These are phyloP conservation scores for Nomada fucata DNA, from an alignment of 2,888 invertebrate genomes.

Conservation along the genomic window DNA sequence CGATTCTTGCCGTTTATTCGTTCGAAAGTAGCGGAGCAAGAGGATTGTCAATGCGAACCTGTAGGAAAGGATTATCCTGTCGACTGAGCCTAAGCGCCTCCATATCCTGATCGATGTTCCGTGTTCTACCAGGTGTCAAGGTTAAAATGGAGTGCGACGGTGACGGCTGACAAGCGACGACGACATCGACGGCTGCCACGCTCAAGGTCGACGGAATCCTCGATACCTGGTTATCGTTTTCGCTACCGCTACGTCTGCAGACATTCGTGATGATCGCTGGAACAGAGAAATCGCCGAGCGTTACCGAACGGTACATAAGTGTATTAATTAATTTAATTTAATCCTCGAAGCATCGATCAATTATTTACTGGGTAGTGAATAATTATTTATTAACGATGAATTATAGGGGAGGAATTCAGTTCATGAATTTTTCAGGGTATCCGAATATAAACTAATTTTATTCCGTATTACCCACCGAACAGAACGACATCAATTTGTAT, in stretches of 20 bases:
- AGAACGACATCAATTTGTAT: not conserved
- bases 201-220: constrained; percentile 85
- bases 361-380: too few relatives aligned
- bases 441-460: too few relatives aligned
- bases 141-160: constrained; percentile 88
- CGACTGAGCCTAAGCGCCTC: constrained; percentile 91
- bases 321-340: too few relatives aligned
- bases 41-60: constrained; percentile 85
- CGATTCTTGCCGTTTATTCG: not conserved
- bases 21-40: not conserved
- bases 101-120: constrained; percentile 94
- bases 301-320: too few relatives aligned
- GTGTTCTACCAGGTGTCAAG: constrained; percentile 90
- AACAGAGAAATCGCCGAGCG: constrained; percentile 32
- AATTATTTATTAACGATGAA: too few relatives aligned
- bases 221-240: constrained; percentile 78
- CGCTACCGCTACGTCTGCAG: constrained; percentile 72
- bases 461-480: too few relatives aligned
- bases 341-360: too few relatives aligned
- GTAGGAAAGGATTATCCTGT: constrained; percentile 93
- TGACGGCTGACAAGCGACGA: constrained; percentile 83
- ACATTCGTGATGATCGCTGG: constrained; percentile 76
- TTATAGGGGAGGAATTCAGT: too few relatives aligned
- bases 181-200: constrained; percentile 83
- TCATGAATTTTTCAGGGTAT: too few relatives aligned